phyloP scores from a whole-genome alignment of 2,888 invertebrate species.

The Elegia similella region DNA sequence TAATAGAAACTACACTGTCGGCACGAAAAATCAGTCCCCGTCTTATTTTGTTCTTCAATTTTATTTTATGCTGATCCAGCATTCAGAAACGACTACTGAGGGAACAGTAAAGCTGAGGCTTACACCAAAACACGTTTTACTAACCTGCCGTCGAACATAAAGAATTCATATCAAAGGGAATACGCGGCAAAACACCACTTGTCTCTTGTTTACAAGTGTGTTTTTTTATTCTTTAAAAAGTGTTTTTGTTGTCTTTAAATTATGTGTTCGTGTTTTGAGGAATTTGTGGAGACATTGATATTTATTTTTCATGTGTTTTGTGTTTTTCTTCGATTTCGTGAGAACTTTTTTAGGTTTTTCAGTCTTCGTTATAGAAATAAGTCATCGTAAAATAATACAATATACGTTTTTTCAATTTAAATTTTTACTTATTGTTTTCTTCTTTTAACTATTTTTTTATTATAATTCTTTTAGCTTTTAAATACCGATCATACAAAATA shows the following conservation, averaged over 20 bases:
- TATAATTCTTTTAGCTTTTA: too few species aligned
- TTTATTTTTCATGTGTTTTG: not conserved
- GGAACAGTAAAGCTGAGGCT: constrained; percentile 59
- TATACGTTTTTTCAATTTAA: too few species aligned
- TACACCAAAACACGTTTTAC: constrained; percentile 50
- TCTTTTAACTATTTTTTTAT: too few species aligned
- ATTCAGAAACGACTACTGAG: constrained; percentile 52
- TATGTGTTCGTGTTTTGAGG: not conserved
- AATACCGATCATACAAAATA: too few species aligned
- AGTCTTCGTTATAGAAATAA: not conserved
- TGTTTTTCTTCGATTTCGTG: not conserved
- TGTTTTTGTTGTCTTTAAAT: constrained; percentile 23
- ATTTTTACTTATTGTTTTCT: too few species aligned
- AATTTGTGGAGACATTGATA: not conserved
- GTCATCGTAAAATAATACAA: not conserved
- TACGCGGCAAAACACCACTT: constrained; percentile 52
- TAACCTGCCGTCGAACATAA: constrained; percentile 57
- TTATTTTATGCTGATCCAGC: constrained; percentile 66
- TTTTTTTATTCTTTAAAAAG: constrained; percentile 36
- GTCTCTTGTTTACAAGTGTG: constrained; percentile 41
- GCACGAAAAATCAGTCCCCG: constrained; percentile 24
- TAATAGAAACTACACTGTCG: not conserved
- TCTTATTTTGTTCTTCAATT: constrained; percentile 53
- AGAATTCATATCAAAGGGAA: constrained; percentile 65
- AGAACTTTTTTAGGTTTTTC: not conserved